A percentile compares a stretch with the other conserved stretches of the same genome.
Conservation (phyloP, 2,797 vertebrate genomes). For the Pygocentrus nattereri region DNA sequence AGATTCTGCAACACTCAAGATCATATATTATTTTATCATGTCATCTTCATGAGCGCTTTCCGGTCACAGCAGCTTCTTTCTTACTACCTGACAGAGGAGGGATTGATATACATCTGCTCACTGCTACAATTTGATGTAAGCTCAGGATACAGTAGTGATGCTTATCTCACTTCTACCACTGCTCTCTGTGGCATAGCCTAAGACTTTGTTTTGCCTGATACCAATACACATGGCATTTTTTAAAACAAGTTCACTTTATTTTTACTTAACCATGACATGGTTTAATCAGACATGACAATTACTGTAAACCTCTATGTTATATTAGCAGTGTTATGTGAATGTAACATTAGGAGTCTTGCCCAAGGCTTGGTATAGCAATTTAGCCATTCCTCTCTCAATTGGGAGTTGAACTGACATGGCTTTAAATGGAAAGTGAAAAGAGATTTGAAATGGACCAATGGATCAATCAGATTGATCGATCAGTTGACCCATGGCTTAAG, state of each 20-base stretch:
- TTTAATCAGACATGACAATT: too few relatives aligned
- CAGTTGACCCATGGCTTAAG: not conserved
- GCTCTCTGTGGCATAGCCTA: not conserved
- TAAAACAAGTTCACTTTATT: too few relatives aligned
- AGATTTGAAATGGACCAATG: conserved; percentile 16
- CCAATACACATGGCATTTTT: too few relatives aligned
- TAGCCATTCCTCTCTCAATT: too few relatives aligned
- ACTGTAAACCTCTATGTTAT: too few relatives aligned
- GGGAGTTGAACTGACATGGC: not conserved
- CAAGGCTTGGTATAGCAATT: too few relatives aligned
- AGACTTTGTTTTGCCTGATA: too few relatives aligned
- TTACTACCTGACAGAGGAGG: not conserved
- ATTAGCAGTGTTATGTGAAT: too few relatives aligned
- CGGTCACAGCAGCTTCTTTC: not conserved
- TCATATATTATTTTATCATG: not conserved
- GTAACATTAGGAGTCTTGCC: too few relatives aligned
- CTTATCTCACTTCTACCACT: not conserved
- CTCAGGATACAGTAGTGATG: not conserved
- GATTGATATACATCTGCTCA: not conserved
- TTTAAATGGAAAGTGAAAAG: not conserved
- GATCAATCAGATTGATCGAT: conserved; percentile 32
- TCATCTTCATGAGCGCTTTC: not conserved
- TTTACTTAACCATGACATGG: too few relatives aligned
- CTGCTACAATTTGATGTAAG: not conserved
- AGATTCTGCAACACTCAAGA: not conserved